phyloP scores from a whole-genome alignment of 2,888 invertebrate species.

The Oegoconia quadripuncta region DNA sequence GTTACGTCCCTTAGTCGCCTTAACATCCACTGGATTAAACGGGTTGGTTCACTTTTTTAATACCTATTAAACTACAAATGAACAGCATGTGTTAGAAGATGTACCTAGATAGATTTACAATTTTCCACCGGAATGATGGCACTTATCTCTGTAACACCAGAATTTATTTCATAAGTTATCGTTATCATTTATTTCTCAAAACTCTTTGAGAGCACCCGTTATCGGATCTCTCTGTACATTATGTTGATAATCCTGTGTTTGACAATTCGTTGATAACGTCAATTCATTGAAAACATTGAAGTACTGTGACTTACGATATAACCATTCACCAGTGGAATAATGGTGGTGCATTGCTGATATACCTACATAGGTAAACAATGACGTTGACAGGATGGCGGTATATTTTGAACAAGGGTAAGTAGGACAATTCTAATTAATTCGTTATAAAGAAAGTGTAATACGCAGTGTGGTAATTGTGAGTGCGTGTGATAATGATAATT shows the following conservation, averaged over 20 bases:
- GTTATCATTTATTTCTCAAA: constrained; percentile 27
- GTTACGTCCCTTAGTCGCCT: too few relatives aligned
- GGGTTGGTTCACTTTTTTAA: too few relatives aligned
- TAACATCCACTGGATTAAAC: too few relatives aligned
- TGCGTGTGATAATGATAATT: too few relatives aligned
- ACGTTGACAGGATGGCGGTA: constrained; percentile 59
- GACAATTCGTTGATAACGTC: constrained; percentile 4
- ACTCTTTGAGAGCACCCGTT: constrained; percentile 19
- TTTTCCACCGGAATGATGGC: neutral
- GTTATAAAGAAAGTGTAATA: too few relatives aligned
- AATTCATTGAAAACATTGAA: neutral
- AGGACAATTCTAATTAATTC: too few relatives aligned
- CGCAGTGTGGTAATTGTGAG: too few relatives aligned
- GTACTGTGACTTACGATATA: too few relatives aligned
- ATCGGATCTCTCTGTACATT: constrained; percentile 10
- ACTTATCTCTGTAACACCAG: neutral
- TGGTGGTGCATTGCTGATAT: neutral
- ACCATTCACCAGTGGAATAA: neutral
- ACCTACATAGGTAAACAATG: constrained; percentile 29
- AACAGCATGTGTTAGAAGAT: too few relatives aligned
- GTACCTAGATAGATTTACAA: neutral
- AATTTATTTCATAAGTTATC: constrained; percentile 20
- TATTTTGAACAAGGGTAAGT: constrained; percentile 57
- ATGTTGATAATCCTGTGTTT: constrained; percentile 5
- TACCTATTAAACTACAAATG: too few relatives aligned